Evolutionary conservation across 1,140 invertebrate genomes (phyloP).

Genomic region (Drosophila asahinai): DNA sequence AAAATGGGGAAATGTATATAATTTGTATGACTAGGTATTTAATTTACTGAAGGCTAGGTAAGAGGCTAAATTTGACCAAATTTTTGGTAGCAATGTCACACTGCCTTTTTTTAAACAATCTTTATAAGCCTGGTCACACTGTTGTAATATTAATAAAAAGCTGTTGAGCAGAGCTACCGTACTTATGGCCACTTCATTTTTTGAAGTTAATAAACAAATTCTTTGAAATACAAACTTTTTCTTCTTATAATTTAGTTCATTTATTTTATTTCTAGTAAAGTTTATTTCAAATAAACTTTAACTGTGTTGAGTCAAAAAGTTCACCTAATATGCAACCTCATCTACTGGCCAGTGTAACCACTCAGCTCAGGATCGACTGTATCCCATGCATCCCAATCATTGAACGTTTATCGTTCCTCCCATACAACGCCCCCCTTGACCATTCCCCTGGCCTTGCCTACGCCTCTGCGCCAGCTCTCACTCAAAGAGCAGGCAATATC

Average conservation of each 20-base stretch:
- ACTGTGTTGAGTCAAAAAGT: neutral
- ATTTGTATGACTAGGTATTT: neutral
- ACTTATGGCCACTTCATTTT: neutral
- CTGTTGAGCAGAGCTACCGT: too few relatives aligned
- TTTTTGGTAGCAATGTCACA: neutral
- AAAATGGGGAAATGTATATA: neutral
- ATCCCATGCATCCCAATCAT: conserved; percentile 65
- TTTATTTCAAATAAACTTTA: neutral
- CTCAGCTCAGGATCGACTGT: conserved; percentile 39
- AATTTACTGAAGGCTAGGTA: neutral
- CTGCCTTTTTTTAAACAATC: neutral
- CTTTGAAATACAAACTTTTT: neutral
- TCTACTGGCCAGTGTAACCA: conserved; percentile 23
- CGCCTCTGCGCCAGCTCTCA: conserved; percentile 4
- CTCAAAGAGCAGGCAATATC: conserved; percentile 35
- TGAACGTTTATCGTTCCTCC: conserved; percentile 68
- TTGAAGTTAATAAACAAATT: neutral
- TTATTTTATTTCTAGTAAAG: neutral
- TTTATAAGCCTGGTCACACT: neutral
- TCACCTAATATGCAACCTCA: neutral
- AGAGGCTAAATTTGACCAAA: too few relatives aligned
- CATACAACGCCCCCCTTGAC: conserved; percentile 10
- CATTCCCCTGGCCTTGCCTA: neutral
- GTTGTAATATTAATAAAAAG: neutral
- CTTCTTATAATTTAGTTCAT: neutral